Evolutionary conservation across 2,113 vertebrate species (phyloP).

Genomic region (Terrapene triunguis): DNA sequence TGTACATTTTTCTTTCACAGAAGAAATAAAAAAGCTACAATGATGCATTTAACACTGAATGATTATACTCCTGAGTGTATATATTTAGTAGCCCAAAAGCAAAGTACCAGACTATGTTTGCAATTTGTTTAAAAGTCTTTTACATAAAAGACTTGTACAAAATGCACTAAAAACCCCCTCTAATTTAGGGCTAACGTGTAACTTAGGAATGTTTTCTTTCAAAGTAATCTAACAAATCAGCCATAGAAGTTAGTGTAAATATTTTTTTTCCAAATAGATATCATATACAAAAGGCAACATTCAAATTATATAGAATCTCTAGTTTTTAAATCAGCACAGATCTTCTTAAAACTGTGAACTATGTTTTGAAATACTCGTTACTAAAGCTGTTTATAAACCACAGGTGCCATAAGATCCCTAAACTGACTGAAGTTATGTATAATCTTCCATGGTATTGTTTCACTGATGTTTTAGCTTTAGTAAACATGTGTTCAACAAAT

Average conservation of each 20-base stretch:
- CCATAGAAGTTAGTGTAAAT: constrained; percentile 91
- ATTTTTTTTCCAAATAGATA: constrained; percentile 87
- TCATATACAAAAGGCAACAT: constrained; percentile 85
- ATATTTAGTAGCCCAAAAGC: constrained; percentile 71
- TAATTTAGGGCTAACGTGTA: constrained; percentile 80
- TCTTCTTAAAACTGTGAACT: constrained; percentile 98
- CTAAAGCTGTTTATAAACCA: constrained; percentile 96
- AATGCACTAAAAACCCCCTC: constrained; percentile 68
- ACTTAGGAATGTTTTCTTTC: constrained; percentile 84
- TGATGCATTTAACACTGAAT: constrained; percentile 72
- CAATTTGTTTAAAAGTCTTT: constrained; percentile 73
- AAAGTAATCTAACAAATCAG: constrained; percentile 81
- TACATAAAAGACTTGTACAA: constrained; percentile 70
- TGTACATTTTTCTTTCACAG: constrained; percentile 77
- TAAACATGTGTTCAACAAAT: constrained; percentile 80
- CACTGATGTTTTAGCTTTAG: constrained; percentile 79
- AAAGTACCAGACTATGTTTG: constrained; percentile 49
- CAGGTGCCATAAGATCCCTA: constrained; percentile 96
- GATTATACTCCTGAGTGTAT: constrained; percentile 76
- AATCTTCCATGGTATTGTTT: constrained; percentile 79
- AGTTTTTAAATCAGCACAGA: constrained; percentile 96
- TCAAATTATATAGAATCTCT: constrained; percentile 88
- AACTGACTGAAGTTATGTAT: constrained; percentile 80
- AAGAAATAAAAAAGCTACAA: constrained; percentile 66
- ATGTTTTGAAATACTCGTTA: constrained; percentile 92